Base-by-base conservation (phyloP, 2,797 vertebrate genomes). In the Linurgus olivaceus region DNA sequence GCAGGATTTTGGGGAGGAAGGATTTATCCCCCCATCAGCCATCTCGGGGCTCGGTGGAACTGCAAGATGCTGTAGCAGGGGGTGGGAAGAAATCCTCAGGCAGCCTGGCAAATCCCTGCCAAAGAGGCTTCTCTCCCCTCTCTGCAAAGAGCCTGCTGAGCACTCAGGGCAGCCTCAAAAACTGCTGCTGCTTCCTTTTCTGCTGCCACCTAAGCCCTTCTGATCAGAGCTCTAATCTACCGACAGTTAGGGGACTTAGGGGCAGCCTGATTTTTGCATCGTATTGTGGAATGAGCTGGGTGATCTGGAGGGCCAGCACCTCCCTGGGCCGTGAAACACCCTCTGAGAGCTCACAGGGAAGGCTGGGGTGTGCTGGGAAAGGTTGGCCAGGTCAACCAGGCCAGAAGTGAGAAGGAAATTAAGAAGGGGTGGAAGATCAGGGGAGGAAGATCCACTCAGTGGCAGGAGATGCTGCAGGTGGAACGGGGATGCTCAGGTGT, bases 121-220 rank as follows among this genome's bases (percentile, higher is more conserved):
- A 88, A 95, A 96, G 94, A 92, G 85, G 94, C 91, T 93, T 96
- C 90, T 62, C 48, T 52, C 54, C 74, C 84, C 37, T 62, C 45
- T 75, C 9, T 68, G 11, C 65, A 25, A 37, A 52, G 82, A 93
- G 42, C 87, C 67, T 55, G 47, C 84, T 75, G 78, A 86, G 13
- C 62, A 31, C 37, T 3, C 48, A 40, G 80, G 59, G 37, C 55
- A 40, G 52, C 86, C 68, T 90, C 47, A 82, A 40, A 66, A 95
- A 82, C 77, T 77, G 10, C 70, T 31, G 11, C 2, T 66, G 80
- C 74, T 87, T 93, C 86, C 48, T 92, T 66, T 92, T 7, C 35
- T 88, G 83, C 75, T 92, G 78, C 88, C 3, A 1, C 11, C 0
- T 93, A 92, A 96, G 52, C 77, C 77, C 45, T 31, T 9, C 74